phyloP scores from a whole-genome alignment of 2,797 vertebrate species.

The Malurus splendens region DNA sequence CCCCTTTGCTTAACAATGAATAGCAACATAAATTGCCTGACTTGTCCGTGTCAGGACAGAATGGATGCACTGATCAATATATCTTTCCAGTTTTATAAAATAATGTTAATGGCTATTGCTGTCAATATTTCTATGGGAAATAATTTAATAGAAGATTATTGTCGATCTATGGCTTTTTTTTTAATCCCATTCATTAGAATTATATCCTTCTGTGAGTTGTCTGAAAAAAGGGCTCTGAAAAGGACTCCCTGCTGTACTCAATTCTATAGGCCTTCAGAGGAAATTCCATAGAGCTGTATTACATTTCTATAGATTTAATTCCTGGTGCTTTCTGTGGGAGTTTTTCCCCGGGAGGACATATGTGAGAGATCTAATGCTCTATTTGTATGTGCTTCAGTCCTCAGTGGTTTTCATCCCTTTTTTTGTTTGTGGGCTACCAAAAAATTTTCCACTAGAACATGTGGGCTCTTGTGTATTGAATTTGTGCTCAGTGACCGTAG shows the following conservation, averaged over 20 bases:
- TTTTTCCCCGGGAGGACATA: background rate
- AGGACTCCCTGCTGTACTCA: conserved; percentile 39
- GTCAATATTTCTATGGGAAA: conserved; percentile 22
- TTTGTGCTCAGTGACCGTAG: background rate
- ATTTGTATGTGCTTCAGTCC: background rate
- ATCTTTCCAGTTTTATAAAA: background rate
- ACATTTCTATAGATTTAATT: conserved; percentile 44
- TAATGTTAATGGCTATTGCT: background rate
- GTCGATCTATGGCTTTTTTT: background rate
- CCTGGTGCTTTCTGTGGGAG: conserved; percentile 18
- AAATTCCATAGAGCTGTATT: conserved; percentile 4
- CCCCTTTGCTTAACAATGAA: background rate
- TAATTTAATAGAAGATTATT: conserved; percentile 31
- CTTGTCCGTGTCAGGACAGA: background rate
- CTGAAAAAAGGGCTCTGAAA: background rate
- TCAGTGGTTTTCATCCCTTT: conserved; percentile 1
- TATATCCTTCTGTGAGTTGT: conserved; percentile 4
- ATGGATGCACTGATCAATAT: background rate
- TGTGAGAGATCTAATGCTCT: conserved; percentile 30
- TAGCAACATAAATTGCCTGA: background rate
- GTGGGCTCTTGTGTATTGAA: background rate
- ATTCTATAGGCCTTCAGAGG: conserved; percentile 41
- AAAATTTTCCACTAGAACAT: background rate
- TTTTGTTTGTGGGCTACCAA: background rate
- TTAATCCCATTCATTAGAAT: background rate